Evolutionary conservation across 2,888 invertebrate species (phyloP), one percentile per base, ranked within the genome.

Genomic region (Schrankia costaestrigalis): DNA sequence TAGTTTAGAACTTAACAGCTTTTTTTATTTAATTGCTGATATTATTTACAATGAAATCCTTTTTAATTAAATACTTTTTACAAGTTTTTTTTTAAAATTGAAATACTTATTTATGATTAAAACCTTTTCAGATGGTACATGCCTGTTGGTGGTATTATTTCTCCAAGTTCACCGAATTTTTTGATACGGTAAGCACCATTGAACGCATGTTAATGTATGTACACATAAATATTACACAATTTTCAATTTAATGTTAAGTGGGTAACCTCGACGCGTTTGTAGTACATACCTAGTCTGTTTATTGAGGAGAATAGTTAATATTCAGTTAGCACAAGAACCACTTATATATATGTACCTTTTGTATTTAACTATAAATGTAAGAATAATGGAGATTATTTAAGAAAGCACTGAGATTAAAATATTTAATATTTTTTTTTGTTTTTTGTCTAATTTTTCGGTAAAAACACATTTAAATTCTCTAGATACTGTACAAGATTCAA

Each of bases 71-170:
- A 18, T 7, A 6, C n/a, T 21, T 32, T 13, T 7, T 26, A 10
- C n/a, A 11, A 13, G 11, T 11, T 14, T 8, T 19, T 13, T 13
- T 4, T 11, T 25, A 26, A 6, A 8, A 11, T 27, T 34, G 6
- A 13, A 21, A 21, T 22, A 10, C n/a, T 36, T 25, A 11, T 32
- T n/a, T 28, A 18, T 27, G 6, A 25, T 13, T n/a, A n/a, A n/a
- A n/a, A n/a, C n/a, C n/a, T 67, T 90, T 91, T 61, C 90, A 97
- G 97, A 97, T 97, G 96, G 95, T 95, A 37, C 91, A 94, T 77
- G 95, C 94, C 22, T 95, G 96, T 77, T 97, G 97, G 97, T 96
- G 96, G 96, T 97, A 97, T 84, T 97, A 95, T 82, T 94, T 97
- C 79, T 97, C 97, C 34, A 98, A 98, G 83, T 97, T 97, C 86